Evolutionary conservation across 2,888 invertebrate genomes (phyloP), one percentile per base, ranked within the genome.

Genomic region (Stenurella melanura): DNA sequence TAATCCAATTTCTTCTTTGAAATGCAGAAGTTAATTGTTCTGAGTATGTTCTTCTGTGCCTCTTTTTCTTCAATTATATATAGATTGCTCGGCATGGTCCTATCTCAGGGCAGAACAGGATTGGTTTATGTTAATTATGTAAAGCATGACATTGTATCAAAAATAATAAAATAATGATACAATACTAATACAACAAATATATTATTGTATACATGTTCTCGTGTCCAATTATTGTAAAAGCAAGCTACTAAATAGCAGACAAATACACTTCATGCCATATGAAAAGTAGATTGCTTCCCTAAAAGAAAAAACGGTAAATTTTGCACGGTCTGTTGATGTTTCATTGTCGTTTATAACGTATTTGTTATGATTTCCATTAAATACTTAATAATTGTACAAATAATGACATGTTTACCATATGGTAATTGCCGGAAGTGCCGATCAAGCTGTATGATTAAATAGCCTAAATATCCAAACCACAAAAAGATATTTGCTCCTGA

Each of bases 341-440:
- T 83, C 82, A 86, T 87, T 87, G 86, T 86, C 84, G 83, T 87
- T 87, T 85, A 82, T 87, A 87, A 87, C 87, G 87, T 87, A 87
- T 87, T 87, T 88, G 87, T 87, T 87, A 87, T 86, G 88, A 88
- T 88, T 88, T 88, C 84, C 87, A 86, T 87, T 88, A 88, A 88
- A 88, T 87, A 85, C 87, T 86, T 86, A 87, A 87, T 88, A 87
- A 87, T 86, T 86, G 85, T 84, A 83, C 83, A 82, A 82, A 86
- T 87, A 88, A 87, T 88, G 87, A 87, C 86, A 87, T 86, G 87
- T 86, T 87, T 87, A 85, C 87, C 85, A 86, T 85, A 86, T 82
- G 83, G 83, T 87, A 87, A 87, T 86, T 82, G 86, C 87, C 85
- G 88, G 88, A 88, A 86, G 85, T 87, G 84, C 82, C 87, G 87